Base-by-base conservation (phyloP, 1,140 invertebrate species). In the Zophobas morio region DNA sequence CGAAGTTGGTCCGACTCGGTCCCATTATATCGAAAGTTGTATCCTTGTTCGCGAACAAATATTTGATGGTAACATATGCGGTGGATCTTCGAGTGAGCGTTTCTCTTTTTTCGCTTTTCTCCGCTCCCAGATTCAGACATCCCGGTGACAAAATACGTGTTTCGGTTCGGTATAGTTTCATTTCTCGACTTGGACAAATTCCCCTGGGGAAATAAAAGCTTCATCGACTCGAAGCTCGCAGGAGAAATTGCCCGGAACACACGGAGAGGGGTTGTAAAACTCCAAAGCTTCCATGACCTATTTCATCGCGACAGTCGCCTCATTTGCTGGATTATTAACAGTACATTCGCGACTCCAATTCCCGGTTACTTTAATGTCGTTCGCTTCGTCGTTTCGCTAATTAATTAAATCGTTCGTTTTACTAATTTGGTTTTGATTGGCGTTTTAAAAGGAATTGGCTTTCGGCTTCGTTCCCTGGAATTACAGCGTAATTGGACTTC, bases 231-330 rank as follows among this genome's bases (percentile, higher is more conserved):
- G 78, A 75, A 70, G 70, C 78, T 81, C 75, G 75, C 74, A 39
- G 78, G 79, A 81, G 82, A 84, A 84, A 83, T 84, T 83, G 79
- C 78, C 81, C 78, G 82, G 82, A 84, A 82, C 83, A 83, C 79
- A 77, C 81, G 71, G 74, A 78, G 76, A 78, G 80, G 74, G 79
- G 76, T 79, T 78, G 78, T 81, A 82, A 83, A 81, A 81, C 80
- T 81, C 71, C 60, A 70, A 70, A 60, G 75, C 73, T 79, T 78
- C 80, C 78, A 76, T 82, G 79, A 82, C 79, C 79, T 82, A 82
- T 76, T 79, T 79, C 60, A 73, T 78, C 75, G 75, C 42, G 76
- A 76, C 76, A 70, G 74, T 54, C 77, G 78, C 70, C 81, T 80
- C 82, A 84, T 83, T 83, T 83, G 78, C 77, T 80, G 79, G 81